Percentiles rank a stretch among this genome's conserved stretches.
Evolutionary conservation across 2,113 vertebrate genomes (phyloP).

Genomic region (Platanista minor): DNA sequence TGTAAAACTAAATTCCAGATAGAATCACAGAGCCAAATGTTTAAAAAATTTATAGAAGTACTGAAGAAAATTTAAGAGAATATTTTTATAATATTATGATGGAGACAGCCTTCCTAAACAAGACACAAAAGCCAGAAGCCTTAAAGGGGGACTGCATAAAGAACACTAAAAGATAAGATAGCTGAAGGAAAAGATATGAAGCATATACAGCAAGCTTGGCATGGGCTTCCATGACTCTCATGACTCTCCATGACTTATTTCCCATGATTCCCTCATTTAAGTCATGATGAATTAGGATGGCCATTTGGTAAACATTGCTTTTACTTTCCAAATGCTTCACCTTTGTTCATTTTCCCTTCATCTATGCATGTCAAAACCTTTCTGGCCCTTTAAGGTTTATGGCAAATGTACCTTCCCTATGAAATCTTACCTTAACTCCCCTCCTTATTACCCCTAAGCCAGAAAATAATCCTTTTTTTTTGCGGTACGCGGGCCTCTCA

Average conservation of each 20-base stretch:
- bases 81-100: not conserved
- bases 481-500: too few relatives aligned
- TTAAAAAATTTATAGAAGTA: not conserved
- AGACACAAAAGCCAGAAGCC: not conserved
- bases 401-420: not conserved
- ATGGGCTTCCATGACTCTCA: not conserved
- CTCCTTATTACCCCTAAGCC: not conserved
- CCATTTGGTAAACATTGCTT: not conserved
- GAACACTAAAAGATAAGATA: not conserved
- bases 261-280: not conserved
- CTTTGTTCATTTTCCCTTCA: not conserved
- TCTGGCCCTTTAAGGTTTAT: not conserved
- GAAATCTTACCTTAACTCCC: not conserved
- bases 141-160: not conserved
- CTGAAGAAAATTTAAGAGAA: not conserved
- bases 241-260: not conserved
- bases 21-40: not conserved
- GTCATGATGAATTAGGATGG: not conserved
- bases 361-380: not conserved
- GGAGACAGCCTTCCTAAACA: not conserved
- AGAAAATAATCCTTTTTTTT: not conserved
- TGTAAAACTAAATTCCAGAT: not conserved
- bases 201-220: not conserved
- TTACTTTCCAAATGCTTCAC: not conserved
- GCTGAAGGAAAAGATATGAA: too few relatives aligned